Percentiles rank a stretch among this genome's conserved stretches.
phyloP scores from a whole-genome alignment of 64 coral and sea anemone species.

The Montipora sp. region DNA sequence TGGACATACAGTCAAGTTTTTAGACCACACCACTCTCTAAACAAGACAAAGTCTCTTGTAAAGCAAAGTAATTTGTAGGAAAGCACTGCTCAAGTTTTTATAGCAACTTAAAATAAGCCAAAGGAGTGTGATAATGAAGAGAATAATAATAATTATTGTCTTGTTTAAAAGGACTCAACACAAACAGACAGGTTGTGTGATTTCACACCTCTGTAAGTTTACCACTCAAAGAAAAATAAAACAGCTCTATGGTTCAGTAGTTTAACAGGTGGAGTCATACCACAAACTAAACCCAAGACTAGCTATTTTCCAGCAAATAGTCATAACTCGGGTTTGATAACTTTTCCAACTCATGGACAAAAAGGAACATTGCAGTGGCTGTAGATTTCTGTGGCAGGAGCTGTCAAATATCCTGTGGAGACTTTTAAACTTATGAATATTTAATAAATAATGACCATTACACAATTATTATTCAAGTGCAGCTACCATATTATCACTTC shows the following conservation, averaged over 20 bases:
- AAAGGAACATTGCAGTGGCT: neutral
- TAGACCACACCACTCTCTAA: no score
- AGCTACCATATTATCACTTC: no score
- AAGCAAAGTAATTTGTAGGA: no score
- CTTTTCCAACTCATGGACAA: neutral
- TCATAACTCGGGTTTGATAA: neutral
- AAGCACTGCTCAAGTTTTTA: no score
- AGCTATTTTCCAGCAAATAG: neutral
- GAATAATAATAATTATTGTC: no score
- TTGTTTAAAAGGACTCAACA: neutral
- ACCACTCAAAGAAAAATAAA: neutral
- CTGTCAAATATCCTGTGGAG: neutral
- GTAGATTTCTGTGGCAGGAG: neutral
- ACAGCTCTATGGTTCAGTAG: slow-evolving; percentile 3
- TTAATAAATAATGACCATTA: neutral
- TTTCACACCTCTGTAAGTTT: slow-evolving; percentile 19
- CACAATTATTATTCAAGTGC: neutral
- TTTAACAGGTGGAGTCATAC: slow-evolving; percentile 16
- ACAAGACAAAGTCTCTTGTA: no score
- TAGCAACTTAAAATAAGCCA: no score
- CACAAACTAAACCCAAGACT: neutral
- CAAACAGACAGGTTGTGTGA: neutral
- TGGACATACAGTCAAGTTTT: no score
- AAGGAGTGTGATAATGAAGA: no score
- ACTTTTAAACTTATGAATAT: neutral